These are phyloP conservation scores for Barnardius zonarius DNA, from an alignment of 2,113 vertebrate genomes.

Conservation along the genomic window DNA sequence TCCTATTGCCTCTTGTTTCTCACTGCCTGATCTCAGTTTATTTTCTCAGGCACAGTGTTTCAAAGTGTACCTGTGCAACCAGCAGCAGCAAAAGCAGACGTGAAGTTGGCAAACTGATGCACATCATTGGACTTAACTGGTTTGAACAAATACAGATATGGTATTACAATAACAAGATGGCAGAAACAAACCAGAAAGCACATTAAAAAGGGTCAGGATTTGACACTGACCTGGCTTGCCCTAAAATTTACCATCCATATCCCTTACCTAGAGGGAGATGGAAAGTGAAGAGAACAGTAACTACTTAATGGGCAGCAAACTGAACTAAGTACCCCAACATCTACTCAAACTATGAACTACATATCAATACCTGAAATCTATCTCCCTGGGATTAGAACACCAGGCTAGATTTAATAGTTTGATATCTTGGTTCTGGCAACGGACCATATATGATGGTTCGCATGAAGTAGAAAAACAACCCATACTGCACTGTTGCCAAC, in stretches of 20 bases:
- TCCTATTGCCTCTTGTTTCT: background rate
- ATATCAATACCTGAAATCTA: background rate
- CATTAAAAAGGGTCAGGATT: background rate
- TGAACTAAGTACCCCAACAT: background rate
- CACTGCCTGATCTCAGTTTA: background rate
- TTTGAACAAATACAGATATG: background rate
- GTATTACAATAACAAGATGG: background rate
- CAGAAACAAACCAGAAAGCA: background rate
- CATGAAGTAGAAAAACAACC: background rate
- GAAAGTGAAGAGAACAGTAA: background rate
- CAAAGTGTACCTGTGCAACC: background rate
- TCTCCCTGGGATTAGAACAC: background rate
- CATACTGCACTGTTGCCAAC: background rate
- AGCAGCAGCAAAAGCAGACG: background rate
- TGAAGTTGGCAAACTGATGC: background rate
- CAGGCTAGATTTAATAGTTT: background rate
- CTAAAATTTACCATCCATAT: background rate
- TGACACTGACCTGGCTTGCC: background rate
- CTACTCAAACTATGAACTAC: background rate
- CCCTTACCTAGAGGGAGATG: background rate
- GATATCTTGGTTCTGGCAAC: background rate
- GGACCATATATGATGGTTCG: background rate
- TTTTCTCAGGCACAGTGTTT: background rate
- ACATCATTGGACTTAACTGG: background rate
- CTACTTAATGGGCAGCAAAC: background rate